Base-by-base conservation (phyloP, 2,797 vertebrate genomes). In the Fratercula arctica region DNA sequence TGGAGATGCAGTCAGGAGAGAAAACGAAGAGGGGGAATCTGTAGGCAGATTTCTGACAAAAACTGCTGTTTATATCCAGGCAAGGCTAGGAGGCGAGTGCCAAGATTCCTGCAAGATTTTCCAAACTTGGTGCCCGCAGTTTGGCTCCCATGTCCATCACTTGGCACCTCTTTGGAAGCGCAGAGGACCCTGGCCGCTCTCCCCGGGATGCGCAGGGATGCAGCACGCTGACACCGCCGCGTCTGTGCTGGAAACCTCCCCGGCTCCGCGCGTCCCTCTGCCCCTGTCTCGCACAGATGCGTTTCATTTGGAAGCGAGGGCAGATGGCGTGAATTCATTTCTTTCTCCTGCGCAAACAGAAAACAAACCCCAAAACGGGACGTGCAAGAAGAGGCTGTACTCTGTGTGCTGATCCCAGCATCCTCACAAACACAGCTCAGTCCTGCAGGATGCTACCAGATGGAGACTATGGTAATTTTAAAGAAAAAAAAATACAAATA, bases 391-490 rank as follows among this genome's bases (percentile, higher is more conserved):
- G 86, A 85, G 39, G 43, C 48, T 96, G 41, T 66, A 61, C 39
- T 64, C 86, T 50, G 56, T 3, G 1, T 80, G 50, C 72, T 82
- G 75, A 78, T 72, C 78, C 61, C 17, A 26, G 19, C 53, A 92
- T 83, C 78, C 50, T 79, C 61, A 77, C 41, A 85, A 90, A 79
- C 13, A 60, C 68, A 57, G 61, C 51, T 92, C 50, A 59, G 66
- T 73, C 59, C 79, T 94, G 69, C 68, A 87, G 81, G 60, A 70
- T 57, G 29, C 53, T 67, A 39, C 85, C 92, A 96, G 90, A 95
- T 96, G 94, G 95, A 92, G 64, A 80, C 33, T 85, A 80, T 89
- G 94, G 72, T 87, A 97, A 95, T 96, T 93, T 94, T 66, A 89
- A 92, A 90, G 41, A 46, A 89, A 86, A 95, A 37, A 88, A 91